Percentiles rank a stretch among this genome's conserved stretches.
These are phyloP conservation scores for Mimumesa dahlbomi DNA, from an alignment of 2,888 invertebrate species.

Conservation along the genomic window DNA sequence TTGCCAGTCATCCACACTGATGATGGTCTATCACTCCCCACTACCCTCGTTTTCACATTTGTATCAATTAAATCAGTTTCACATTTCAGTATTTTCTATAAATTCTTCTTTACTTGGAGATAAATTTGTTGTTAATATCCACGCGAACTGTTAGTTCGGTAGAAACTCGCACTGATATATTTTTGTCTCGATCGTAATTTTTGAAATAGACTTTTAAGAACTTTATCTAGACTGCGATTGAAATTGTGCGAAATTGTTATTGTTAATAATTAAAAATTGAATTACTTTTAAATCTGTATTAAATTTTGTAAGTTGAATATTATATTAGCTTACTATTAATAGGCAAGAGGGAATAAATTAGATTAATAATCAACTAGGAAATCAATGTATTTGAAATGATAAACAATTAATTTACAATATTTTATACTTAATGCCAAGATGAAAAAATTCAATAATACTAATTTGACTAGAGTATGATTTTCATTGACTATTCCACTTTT, in stretches of 20 bases:
- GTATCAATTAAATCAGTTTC: no score
- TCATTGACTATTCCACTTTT: constrained; percentile 20
- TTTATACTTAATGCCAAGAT: constrained; percentile 12
- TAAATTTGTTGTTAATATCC: no score
- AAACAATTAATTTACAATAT: constrained; percentile 25
- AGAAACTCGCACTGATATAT: no score
- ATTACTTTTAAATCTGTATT: background rate
- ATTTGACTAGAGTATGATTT: constrained; percentile 49
- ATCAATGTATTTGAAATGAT: constrained; percentile 31
- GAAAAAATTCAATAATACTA: constrained; percentile 37
- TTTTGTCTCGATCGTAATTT: no score
- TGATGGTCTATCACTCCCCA: background rate
- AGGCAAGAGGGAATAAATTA: background rate
- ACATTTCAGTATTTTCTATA: no score
- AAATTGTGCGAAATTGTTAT: no score
- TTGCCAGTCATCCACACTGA: constrained; percentile 39
- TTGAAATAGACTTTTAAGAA: no score
- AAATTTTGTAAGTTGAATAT: constrained; percentile 3
- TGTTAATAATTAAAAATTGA: background rate
- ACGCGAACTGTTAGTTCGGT: no score
- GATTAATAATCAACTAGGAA: no score
- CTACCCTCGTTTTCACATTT: no score
- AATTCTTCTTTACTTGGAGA: no score
- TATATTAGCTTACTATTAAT: constrained; percentile 3
- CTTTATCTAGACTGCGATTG: no score